phyloP scores from a whole-genome alignment of 2,113 vertebrate species.

The Ia io region DNA sequence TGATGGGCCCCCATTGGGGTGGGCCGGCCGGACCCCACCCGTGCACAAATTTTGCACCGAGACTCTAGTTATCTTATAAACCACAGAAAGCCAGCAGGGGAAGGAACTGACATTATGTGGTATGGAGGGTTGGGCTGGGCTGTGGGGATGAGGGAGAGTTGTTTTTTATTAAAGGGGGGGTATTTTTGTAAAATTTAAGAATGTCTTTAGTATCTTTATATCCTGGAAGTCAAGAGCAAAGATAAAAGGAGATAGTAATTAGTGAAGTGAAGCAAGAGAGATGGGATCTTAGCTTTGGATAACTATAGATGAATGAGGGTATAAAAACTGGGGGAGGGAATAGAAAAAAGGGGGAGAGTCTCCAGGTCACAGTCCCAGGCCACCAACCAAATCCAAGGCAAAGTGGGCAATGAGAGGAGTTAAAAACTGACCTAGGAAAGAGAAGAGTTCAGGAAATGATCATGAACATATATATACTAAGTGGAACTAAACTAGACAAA shows the following conservation, averaged over 20 bases:
- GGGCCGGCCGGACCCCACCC: no score
- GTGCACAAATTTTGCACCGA: no score
- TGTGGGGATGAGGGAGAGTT: neutral
- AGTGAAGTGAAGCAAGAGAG: neutral
- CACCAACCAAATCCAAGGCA: neutral
- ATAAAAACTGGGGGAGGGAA: neutral
- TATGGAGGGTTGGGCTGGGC: neutral
- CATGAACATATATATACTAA: neutral
- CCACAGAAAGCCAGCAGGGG: neutral
- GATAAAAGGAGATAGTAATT: neutral
- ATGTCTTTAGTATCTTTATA: neutral
- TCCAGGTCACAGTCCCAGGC: neutral
- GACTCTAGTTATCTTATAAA: neutral
- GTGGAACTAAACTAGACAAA: neutral
- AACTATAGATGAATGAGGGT: neutral
- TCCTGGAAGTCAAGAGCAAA: neutral
- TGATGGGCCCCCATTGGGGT: no score
- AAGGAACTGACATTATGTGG: neutral
- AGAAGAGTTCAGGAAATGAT: neutral
- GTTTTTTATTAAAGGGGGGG: neutral
- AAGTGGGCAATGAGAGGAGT: neutral
- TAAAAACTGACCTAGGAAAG: neutral
- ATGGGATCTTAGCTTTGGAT: neutral
- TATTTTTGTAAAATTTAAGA: neutral
- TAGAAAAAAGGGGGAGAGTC: neutral